phyloP scores from a whole-genome alignment of 2,113 vertebrate genomes.

The Hypocryptadius cinnamomeus region DNA sequence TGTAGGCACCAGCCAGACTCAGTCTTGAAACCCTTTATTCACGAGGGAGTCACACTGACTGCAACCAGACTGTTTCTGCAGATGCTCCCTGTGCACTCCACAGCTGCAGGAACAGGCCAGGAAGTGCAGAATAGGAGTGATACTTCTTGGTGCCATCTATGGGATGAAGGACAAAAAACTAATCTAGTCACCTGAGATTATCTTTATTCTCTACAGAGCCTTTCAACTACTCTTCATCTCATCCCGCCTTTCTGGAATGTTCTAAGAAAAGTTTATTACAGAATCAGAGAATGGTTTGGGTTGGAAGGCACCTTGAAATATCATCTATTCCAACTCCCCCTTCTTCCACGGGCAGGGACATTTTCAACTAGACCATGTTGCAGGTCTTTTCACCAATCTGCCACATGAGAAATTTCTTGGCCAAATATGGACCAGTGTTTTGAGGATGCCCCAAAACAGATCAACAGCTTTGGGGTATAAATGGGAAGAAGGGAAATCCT shows the following conservation, averaged over 20 bases:
- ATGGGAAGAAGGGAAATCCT: background rate
- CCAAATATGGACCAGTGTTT: background rate
- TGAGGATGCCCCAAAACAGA: background rate
- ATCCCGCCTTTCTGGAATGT: background rate
- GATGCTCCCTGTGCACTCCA: background rate
- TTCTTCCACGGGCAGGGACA: background rate
- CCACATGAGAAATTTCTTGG: background rate
- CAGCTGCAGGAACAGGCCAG: background rate
- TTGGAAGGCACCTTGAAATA: background rate
- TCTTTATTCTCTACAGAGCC: background rate
- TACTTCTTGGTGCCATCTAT: background rate
- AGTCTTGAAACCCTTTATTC: background rate
- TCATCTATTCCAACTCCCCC: background rate
- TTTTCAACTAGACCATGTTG: background rate
- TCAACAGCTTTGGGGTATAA: background rate
- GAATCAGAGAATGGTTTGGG: background rate
- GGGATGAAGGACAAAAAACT: background rate
- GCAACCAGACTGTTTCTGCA: background rate
- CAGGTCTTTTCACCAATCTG: background rate
- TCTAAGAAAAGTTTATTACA: background rate
- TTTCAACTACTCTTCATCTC: background rate
- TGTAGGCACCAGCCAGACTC: background rate
- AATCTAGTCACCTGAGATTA: background rate
- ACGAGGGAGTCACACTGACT: background rate
- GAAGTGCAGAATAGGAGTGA: background rate